A percentile compares a stretch with the other conserved stretches of the same genome.
These are phyloP conservation scores for Ceyx cyanopectus DNA, from an alignment of 2,113 vertebrate genomes.

Conservation along the genomic window DNA sequence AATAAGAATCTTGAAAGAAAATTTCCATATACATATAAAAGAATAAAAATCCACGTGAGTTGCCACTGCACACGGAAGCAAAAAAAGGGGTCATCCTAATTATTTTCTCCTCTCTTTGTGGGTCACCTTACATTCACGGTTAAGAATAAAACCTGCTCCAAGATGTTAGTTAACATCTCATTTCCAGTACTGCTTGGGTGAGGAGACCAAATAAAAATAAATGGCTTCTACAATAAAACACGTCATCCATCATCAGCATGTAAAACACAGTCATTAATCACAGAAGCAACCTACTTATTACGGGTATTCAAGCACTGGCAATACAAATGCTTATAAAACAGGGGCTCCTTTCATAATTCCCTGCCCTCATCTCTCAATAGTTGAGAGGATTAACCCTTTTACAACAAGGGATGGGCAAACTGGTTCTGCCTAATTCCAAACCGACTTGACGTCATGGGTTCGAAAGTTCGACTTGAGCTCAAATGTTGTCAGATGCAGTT, in stretches of 20 bases:
- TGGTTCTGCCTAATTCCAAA: conserved; percentile 69
- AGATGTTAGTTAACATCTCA: background rate
- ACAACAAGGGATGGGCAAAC: conserved; percentile 57
- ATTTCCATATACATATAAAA: accelerated
- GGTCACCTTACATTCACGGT: background rate
- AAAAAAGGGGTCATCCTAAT: background rate
- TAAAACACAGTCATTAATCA: conserved; percentile 28
- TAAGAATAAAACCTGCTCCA: background rate
- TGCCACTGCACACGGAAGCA: background rate
- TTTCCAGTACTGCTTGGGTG: conserved; percentile 38
- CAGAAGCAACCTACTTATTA: conserved; percentile 61
- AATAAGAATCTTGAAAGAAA: background rate
- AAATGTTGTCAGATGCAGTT: background rate
- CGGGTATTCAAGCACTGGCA: conserved; percentile 36
- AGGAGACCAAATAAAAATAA: conserved; percentile 37
- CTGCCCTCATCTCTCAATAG: conserved; percentile 51
- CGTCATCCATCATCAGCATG: conserved; percentile 1
- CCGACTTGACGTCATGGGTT: conserved; percentile 34
- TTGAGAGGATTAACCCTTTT: conserved; percentile 68
- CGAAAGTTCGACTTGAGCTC: conserved; percentile 61
- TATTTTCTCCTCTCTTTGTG: background rate
- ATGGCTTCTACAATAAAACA: conserved; percentile 34
- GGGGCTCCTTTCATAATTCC: conserved; percentile 41
- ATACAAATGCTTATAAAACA: conserved; percentile 39
- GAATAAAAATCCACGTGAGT: accelerated